These are phyloP conservation scores for Leptopilina syphax DNA, from an alignment of 2,888 invertebrate genomes.

Conservation along the genomic window DNA sequence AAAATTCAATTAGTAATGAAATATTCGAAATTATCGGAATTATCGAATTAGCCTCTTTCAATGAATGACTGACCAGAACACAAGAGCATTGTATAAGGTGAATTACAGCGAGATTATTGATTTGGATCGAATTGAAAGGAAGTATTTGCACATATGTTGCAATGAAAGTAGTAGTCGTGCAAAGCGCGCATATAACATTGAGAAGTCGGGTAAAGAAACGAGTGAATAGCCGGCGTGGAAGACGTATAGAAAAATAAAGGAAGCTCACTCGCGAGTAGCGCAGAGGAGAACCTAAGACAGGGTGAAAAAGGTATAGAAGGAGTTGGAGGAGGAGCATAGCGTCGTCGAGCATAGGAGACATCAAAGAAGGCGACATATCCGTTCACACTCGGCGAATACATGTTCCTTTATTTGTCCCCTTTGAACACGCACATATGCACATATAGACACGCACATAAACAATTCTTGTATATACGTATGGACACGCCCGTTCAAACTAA, in stretches of 20 bases:
- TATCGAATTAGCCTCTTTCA: too few relatives aligned
- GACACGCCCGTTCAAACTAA: slow-evolving; percentile 45
- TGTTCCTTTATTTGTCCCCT: slow-evolving; percentile 56
- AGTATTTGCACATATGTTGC: slow-evolving; percentile 5
- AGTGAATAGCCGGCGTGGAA: slow-evolving; percentile 45
- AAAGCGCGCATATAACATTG: neutral
- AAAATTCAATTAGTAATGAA: too few relatives aligned
- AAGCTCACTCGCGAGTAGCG: slow-evolving; percentile 41
- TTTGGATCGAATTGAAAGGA: slow-evolving; percentile 6
- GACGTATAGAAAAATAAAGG: slow-evolving; percentile 47
- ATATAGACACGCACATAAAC: slow-evolving; percentile 35
- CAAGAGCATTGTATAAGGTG: neutral
- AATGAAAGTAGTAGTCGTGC: neutral
- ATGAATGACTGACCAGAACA: too few relatives aligned
- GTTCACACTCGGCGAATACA: slow-evolving; percentile 71
- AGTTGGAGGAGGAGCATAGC: slow-evolving; percentile 50
- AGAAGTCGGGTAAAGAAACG: slow-evolving; percentile 32
- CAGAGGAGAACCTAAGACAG: slow-evolving; percentile 42
- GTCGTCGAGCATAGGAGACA: slow-evolving; percentile 61
- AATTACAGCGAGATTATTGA: neutral
- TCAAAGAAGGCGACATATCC: slow-evolving; percentile 75
- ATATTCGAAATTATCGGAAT: too few relatives aligned
- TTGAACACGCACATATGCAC: slow-evolving; percentile 43
- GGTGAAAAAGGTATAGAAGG: slow-evolving; percentile 52
- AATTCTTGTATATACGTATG: neutral